Conservation (phyloP, 2,113 vertebrate genomes). For the Ranitomeya variabilis region DNA sequence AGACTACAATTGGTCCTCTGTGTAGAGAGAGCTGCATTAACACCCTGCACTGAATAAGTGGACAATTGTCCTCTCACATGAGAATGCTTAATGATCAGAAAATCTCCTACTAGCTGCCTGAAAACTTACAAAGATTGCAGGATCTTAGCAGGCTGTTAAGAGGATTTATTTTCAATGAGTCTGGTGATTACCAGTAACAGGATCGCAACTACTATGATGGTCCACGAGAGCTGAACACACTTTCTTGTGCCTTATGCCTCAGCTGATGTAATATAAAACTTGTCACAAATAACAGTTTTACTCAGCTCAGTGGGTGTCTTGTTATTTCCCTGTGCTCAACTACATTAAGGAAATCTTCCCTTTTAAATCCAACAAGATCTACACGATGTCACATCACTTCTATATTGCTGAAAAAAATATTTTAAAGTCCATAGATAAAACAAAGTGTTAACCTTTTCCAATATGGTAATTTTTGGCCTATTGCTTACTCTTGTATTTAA, state of each 20-base stretch:
- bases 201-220: constrained; percentile 21
- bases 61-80: constrained; percentile 12
- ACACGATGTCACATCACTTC: not conserved
- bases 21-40: not conserved
- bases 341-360: not conserved
- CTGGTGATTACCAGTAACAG: constrained; percentile 33
- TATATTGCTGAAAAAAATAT: not conserved
- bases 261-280: constrained; percentile 20
- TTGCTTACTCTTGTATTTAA: no score
- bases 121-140: constrained; percentile 18
- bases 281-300: not conserved
- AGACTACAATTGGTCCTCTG: constrained; percentile 18
- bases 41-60: not conserved
- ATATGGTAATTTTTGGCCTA: no score
- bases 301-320: not conserved
- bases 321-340: not conserved
- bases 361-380: not conserved
- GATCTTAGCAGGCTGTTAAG: constrained; percentile 42
- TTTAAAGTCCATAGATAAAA: not conserved
- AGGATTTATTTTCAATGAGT: constrained; percentile 39
- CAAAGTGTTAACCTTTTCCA: no score
- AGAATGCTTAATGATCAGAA: not conserved
- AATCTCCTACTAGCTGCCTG: not conserved
- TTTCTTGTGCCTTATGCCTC: not conserved
- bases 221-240: not conserved